A percentile compares a stretch with the other conserved stretches of the same genome.
Evolutionary conservation across 2,888 invertebrate species (phyloP).

Genomic region (Taphrorychus bicolor): DNA sequence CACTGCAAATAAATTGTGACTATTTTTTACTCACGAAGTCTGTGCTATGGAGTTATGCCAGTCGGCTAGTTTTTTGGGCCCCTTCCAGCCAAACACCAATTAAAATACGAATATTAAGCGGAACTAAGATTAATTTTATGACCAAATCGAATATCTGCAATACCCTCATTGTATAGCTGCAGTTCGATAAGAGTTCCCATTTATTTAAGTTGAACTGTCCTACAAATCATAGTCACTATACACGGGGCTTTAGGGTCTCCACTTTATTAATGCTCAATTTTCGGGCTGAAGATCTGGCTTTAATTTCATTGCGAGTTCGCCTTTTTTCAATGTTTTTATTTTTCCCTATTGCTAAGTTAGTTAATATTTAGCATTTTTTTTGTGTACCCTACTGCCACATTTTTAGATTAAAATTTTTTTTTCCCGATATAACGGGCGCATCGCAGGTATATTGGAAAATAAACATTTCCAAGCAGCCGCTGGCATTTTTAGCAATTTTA

Average conservation of each 20-base stretch:
- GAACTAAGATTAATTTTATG: neutral
- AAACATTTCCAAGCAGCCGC: neutral
- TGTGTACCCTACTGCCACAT: neutral
- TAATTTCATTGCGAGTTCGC: too few relatives aligned
- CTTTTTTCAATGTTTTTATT: too few relatives aligned
- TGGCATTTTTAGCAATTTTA: slow-evolving; percentile 3
- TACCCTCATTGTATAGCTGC: neutral
- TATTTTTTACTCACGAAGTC: neutral
- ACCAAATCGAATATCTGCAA: neutral
- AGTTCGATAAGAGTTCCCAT: slow-evolving; percentile 3
- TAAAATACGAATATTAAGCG: neutral
- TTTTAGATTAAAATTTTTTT: neutral
- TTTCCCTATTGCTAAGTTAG: neutral
- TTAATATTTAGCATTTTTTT: neutral
- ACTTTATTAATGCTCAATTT: neutral
- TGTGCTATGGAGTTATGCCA: neutral
- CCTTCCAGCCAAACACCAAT: neutral
- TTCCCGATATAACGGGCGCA: neutral
- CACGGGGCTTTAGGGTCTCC: neutral
- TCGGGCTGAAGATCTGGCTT: too few relatives aligned
- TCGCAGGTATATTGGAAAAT: neutral
- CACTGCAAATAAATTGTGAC: neutral
- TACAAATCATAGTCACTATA: neutral
- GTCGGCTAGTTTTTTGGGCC: neutral
- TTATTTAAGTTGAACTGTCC: neutral